These are phyloP conservation scores for Falco biarmicus DNA, from an alignment of 2,797 vertebrate genomes.

Conservation along the genomic window DNA sequence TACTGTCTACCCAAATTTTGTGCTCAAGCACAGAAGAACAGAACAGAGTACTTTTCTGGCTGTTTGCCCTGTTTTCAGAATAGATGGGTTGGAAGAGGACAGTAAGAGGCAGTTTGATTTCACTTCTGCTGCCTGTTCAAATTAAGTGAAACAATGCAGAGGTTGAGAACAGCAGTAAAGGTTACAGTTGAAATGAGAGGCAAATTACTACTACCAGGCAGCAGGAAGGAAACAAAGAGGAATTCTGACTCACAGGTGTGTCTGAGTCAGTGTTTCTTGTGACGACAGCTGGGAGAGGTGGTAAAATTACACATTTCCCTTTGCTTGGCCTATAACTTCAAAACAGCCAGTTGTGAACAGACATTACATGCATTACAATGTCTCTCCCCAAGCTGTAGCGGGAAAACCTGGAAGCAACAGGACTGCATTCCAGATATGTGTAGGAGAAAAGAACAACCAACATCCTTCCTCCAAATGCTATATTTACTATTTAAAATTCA, in stretches of 20 bases:
- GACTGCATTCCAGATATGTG: neutral
- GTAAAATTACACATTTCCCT: conserved; percentile 1
- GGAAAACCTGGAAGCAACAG: neutral
- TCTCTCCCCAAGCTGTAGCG: neutral
- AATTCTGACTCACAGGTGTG: conserved; percentile 54
- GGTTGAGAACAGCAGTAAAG: neutral
- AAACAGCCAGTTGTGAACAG: neutral
- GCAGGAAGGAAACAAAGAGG: conserved; percentile 22
- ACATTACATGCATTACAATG: accelerated
- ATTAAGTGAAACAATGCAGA: neutral
- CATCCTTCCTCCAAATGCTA: neutral
- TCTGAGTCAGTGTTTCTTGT: conserved; percentile 28
- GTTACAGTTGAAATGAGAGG: conserved; percentile 15
- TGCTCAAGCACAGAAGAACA: neutral
- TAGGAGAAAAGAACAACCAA: neutral
- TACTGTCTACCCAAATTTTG: neutral
- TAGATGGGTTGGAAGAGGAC: neutral
- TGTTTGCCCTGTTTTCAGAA: neutral
- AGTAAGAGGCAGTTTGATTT: conserved; percentile 14
- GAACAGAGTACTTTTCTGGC: neutral
- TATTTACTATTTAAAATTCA: neutral
- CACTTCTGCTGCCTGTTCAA: neutral
- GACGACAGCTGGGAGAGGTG: conserved; percentile 1
- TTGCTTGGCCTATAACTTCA: neutral
- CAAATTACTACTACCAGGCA: neutral